Evolutionary conservation across 2,113 vertebrate genomes (phyloP).

Genomic region (Gopherus flavomarginatus): DNA sequence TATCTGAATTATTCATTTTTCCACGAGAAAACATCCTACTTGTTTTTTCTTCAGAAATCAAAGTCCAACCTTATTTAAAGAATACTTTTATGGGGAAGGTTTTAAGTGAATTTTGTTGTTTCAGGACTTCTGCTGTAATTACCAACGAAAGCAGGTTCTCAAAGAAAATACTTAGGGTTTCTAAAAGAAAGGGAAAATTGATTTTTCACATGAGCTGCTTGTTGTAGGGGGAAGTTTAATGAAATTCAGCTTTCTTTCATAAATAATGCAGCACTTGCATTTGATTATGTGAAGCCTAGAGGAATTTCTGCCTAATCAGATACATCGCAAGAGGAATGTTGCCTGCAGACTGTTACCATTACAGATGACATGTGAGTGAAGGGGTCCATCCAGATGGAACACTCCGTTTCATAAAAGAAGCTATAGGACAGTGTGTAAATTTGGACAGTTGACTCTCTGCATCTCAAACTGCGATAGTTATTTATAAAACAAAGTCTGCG

Average conservation of each 20-base stretch:
- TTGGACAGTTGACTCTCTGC: neutral
- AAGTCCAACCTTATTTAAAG: constrained; percentile 59
- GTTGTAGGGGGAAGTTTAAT: constrained; percentile 65
- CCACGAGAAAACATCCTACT: constrained; percentile 62
- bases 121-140: constrained; percentile 34
- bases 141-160: constrained; percentile 14
- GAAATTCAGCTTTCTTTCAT: constrained; percentile 77
- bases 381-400: neutral
- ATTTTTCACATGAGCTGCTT: constrained; percentile 36
- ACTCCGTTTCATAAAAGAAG: constrained; percentile 12
- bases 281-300: constrained; percentile 67
- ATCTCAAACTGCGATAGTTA: neutral
- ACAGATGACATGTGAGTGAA: neutral
- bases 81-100: neutral
- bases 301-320: constrained; percentile 71
- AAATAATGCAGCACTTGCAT: constrained; percentile 75
- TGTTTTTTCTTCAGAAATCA: constrained; percentile 66
- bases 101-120: constrained; percentile 51
- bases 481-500: neutral
- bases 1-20: constrained; percentile 77
- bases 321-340: constrained; percentile 57
- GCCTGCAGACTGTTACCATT: constrained; percentile 56
- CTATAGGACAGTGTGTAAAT: neutral
- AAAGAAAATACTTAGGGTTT: constrained; percentile 46
- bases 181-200: constrained; percentile 46